Percentiles rank a stretch among this genome's conserved stretches.
Conservation (phyloP, 2,113 vertebrate species). For the Mustela nigripes region DNA sequence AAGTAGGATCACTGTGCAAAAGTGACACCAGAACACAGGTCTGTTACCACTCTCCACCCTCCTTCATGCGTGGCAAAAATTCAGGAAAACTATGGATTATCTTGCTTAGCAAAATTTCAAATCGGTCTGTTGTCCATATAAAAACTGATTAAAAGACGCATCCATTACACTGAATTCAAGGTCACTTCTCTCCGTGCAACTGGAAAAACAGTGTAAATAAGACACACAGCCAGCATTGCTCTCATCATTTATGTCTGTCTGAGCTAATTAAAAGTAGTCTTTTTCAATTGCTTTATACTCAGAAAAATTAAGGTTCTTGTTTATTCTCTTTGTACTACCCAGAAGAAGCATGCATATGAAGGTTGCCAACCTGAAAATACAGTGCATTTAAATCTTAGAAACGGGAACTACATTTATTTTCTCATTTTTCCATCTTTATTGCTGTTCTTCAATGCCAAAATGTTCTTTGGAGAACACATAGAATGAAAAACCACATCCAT, state of each 20-base stretch:
- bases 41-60: neutral
- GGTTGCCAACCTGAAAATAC: conserved; percentile 52
- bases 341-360: neutral
- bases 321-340: conserved; percentile 41
- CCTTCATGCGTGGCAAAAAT: neutral
- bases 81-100: neutral
- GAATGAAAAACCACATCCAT: conserved; percentile 53
- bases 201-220: conserved; percentile 58
- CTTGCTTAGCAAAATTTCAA: conserved; percentile 24
- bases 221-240: neutral
- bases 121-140: neutral
- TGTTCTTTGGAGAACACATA: conserved; percentile 44
- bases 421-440: conserved; percentile 51
- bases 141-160: conserved; percentile 50
- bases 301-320: conserved; percentile 61
- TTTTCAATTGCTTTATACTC: conserved; percentile 16
- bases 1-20: neutral
- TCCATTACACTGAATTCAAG: conserved; percentile 39
- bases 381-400: conserved; percentile 32
- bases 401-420: conserved; percentile 11
- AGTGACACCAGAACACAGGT: neutral
- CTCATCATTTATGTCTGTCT: conserved; percentile 53
- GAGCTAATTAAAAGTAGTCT: conserved; percentile 68
- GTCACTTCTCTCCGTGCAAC: conserved; percentile 44
- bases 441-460: conserved; percentile 50